Base-by-base conservation (phyloP, 2,113 vertebrate genomes). In the Synodontis membranacea region DNA sequence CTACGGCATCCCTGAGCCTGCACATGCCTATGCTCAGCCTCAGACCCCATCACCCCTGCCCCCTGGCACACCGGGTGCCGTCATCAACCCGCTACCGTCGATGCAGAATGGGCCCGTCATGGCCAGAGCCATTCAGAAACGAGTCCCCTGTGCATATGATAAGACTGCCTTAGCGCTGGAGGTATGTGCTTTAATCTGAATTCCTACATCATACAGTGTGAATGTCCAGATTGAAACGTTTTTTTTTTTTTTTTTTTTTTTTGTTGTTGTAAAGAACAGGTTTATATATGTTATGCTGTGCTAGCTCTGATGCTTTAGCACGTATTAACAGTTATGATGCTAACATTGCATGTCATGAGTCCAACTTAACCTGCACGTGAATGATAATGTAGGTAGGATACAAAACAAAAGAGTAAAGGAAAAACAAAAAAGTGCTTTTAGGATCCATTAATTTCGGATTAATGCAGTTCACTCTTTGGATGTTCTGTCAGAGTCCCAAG, bases 101-200 rank as follows among this genome's bases (percentile, higher is more conserved):
- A 94, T 95, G 89, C 97, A 99, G 95, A 99, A 99, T 3, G 98
- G 98, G 93, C 98, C 98, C 3, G 96, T 99, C 92, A 96, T 96
- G 95, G 98, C 98, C 21, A 98, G 97, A 94, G 98, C 97, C 84
- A 97, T 99, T 93, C 98, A 99, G 94, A 99, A 98, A 94, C 93
- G 98, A 93, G 98, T 99, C 74, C 98, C 98, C 5, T 99, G 98
- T 88, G 98, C 98, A 92, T 99, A 99, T 17, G 98, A 99, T 93
- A 99, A 99, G 93, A 99, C 98, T 0, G 98, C 98, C 0, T 94
- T 99, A 88, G 97, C 98, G 74, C 92, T 99, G 85, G 97, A 99
- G 97, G 98, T 99, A 97, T 91, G 83, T 70, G 25, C 15, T 72
- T 50, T 34, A 19, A 10, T 31, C 19, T 19, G 2, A 78, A 66